Base-by-base conservation (phyloP, 1,140 invertebrate species). In the Parapsyche elsis region DNA sequence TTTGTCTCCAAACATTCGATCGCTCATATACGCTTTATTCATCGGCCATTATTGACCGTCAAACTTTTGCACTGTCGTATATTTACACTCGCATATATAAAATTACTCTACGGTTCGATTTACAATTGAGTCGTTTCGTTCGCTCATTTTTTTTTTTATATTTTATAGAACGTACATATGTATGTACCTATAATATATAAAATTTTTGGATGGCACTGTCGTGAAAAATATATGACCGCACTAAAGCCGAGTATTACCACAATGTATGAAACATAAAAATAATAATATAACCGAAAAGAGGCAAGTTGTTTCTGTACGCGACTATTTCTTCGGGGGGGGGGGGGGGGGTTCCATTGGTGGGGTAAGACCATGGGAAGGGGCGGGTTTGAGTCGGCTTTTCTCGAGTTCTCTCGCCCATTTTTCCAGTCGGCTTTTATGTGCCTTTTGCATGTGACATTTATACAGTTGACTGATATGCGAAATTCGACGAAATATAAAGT, bases 181-280 rank as follows among this genome's bases (percentile, higher is more conserved):
- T 46, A 53, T 53, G 16, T 53, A 46, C 12, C 5, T 46, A 46
- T 46, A 46, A 7, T 46, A 12, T 53, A 53, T 53, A 53, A 38
- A 38, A 38, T 7, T 38, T 38, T 38, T 38, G 30, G 30, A 38
- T 38, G 30, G 7, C 7, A 38, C 30, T 38, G 59, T 78, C 77
- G 26, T 71, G 77, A 78, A 78, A 78, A 78, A 78, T 64, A 78
- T 78, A 78, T 71, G 21, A 67, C 71, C 30, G 79, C 79, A 75
- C 71, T 80, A 80, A 80, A 80, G 71, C 57, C 71, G 49, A 12
- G 71, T 76, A 80, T 76, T 80, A 80, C 71, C 71, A 38, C 71
- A 80, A 80, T 80, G 71, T 80, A 80, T 67, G 79, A 67, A 74
- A 75, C 57, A 75, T 80, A 80, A 80, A 80, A 80, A 80, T 76